Percentiles rank a stretch among this genome's conserved stretches.
Conservation (phyloP, 2,888 invertebrate genomes). For the Geophilus truncorum region DNA sequence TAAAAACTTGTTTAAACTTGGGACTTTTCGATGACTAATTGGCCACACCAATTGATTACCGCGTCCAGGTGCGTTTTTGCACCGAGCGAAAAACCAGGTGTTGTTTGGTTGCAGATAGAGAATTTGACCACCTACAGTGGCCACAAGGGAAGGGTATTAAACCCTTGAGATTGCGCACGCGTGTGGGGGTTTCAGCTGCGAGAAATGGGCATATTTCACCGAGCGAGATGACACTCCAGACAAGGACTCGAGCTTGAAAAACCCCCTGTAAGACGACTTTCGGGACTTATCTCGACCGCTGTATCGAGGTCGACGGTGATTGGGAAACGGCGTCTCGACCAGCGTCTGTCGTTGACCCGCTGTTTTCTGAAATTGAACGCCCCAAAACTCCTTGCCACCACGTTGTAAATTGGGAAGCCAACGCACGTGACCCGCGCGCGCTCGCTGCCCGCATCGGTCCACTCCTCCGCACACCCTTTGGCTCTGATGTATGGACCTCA, state of each 20-base stretch:
- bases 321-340: neutral
- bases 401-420: neutral
- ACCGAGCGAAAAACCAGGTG: neutral
- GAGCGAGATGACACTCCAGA: neutral
- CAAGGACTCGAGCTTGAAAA: neutral
- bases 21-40: neutral
- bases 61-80: neutral
- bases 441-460: neutral
- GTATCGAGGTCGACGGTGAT: neutral
- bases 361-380: slow-evolving; percentile 3
- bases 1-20: neutral
- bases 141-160: neutral
- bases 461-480: neutral
- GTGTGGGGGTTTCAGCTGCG: slow-evolving; percentile 4
- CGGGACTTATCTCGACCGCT: neutral
- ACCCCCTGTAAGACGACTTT: neutral
- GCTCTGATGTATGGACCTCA: neutral
- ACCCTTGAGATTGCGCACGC: neutral
- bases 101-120: neutral
- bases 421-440: neutral
- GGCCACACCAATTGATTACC: neutral
- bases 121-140: slow-evolving; percentile 10
- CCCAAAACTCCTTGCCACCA: neutral
- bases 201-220: slow-evolving; percentile 10
- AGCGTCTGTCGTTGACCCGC: slow-evolving; percentile 3